Percentiles rank a stretch among this genome's conserved stretches.
Conservation (phyloP, 2,797 vertebrate species). For the Protosalanx chinensis region DNA sequence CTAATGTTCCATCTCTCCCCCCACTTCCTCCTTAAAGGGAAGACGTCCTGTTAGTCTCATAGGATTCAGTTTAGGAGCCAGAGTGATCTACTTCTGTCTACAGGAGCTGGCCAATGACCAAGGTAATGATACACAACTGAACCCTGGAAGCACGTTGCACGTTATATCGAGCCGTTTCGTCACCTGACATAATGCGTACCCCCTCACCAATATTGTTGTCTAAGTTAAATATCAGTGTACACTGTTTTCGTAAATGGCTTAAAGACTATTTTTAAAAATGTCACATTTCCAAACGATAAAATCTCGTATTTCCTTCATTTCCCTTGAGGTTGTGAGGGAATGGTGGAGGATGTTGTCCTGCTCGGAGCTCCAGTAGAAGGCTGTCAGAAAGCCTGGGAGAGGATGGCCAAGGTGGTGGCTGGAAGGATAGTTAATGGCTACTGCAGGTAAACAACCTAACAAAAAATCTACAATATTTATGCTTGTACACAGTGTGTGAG, state of each 20-base stretch:
- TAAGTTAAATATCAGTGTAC: no score
- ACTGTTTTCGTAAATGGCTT: no score
- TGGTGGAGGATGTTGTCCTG: constrained; percentile 89
- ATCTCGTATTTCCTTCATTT: not conserved
- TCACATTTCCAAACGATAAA: no score
- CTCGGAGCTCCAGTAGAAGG: constrained; percentile 94
- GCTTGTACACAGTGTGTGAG: no score
- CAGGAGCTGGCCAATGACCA: constrained; percentile 91
- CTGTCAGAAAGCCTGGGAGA: constrained; percentile 85
- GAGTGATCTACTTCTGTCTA: constrained; percentile 97
- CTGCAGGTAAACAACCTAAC: constrained; percentile 78
- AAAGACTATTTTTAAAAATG: no score
- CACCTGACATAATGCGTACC: not conserved
- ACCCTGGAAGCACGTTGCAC: not conserved
- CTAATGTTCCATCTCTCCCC: not conserved
- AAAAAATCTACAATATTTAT: no score
- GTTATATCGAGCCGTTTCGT: not conserved
- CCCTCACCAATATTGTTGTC: no score
- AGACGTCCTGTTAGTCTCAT: constrained; percentile 90
- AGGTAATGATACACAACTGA: constrained; percentile 69
- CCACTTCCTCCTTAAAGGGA: constrained; percentile 72
- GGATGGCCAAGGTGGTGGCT: constrained; percentile 82
- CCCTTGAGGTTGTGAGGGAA: constrained; percentile 81
- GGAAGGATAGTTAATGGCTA: constrained; percentile 94
- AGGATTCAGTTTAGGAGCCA: constrained; percentile 94